Percentiles rank a stretch among this genome's conserved stretches.
These are phyloP conservation scores for Dufourea novaeangliae DNA, from an alignment of 1,140 invertebrate species.

Conservation along the genomic window DNA sequence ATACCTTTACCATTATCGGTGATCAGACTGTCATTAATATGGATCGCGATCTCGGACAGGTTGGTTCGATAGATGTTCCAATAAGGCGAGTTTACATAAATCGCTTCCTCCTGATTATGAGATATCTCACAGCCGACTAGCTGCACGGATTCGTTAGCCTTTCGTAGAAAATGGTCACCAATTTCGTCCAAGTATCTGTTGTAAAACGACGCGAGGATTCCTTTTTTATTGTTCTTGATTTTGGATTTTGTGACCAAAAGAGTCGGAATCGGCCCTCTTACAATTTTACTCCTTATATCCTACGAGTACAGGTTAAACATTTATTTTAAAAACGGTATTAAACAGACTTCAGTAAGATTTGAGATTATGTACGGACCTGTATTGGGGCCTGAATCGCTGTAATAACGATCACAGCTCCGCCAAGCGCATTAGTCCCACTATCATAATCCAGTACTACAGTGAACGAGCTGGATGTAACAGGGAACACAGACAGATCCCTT, in stretches of 20 bases:
- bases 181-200: conserved; percentile 92
- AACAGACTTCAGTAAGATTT: too few relatives aligned
- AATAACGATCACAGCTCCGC: conserved; percentile 91
- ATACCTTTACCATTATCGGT: conserved; percentile 93
- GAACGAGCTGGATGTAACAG: conserved; percentile 92
- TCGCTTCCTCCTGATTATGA: conserved; percentile 89
- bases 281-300: conserved; percentile 86
- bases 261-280: conserved; percentile 89
- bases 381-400: conserved; percentile 87
- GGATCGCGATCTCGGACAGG: conserved; percentile 91
- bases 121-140: conserved; percentile 90
- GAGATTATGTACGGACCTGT: conserved; percentile 54
- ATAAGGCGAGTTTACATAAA: conserved; percentile 91
- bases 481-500: conserved; percentile 92
- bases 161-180: conserved; percentile 92
- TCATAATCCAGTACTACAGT: conserved; percentile 91
- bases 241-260: conserved; percentile 86
- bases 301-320: conserved; percentile 80
- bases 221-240: conserved; percentile 91
- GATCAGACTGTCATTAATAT: conserved; percentile 92
- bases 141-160: conserved; percentile 93
- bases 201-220: conserved; percentile 93
- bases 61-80: conserved; percentile 92
- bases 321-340: too few relatives aligned
- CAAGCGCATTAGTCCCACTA: conserved; percentile 89